Base-by-base conservation (phyloP, 2,113 vertebrate genomes). In the Serinus canaria region DNA sequence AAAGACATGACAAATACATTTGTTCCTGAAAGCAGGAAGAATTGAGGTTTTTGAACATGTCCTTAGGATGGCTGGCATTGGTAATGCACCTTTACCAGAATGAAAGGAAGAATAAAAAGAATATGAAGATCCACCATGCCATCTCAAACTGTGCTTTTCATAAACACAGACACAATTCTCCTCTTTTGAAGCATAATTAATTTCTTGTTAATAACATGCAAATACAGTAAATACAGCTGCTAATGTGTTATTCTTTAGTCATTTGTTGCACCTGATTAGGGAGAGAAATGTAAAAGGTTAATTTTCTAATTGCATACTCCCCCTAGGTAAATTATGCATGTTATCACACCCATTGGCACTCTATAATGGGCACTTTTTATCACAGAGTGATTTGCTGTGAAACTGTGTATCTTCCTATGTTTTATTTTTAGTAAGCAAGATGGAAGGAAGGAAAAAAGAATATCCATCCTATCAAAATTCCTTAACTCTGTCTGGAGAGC, bases 251-350 rank as follows among this genome's bases (percentile, higher is more conserved):
- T 96, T 94, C 81, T 95, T 37, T 25, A 89, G 74, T 96, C 82
- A 83, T 93, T 97, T 96, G 82, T 92, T 85, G 80, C 81, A 95
- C 95, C 94, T 94, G 91, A 98, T 97, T 97, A 97, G 92, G 35
- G 84, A 78, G 67, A 95, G 53, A 96, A 96, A 96, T 90, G 69
- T 76, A 97, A 97, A 97, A 98, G 95, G 97, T 97, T 98, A 98
- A 97, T 98, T 97, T 98, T 97, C 86, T 97, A 98, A 98, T 97
- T 98, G 96, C 87, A 91, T 93, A 87, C 58, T 97, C 64, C 68
- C 62, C 31, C 7, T 47, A 95, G 91, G 75, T 95, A 97, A 97
- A 97, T 98, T 97, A 97, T 95, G 73, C 85, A 68, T 66, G 43
- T 90, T 97, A 95, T 89, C 89, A 62, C 67, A 76, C 85, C 90